Evolutionary conservation across 2,113 vertebrate species (phyloP).

Genomic region (Pardalotus punctatus): DNA sequence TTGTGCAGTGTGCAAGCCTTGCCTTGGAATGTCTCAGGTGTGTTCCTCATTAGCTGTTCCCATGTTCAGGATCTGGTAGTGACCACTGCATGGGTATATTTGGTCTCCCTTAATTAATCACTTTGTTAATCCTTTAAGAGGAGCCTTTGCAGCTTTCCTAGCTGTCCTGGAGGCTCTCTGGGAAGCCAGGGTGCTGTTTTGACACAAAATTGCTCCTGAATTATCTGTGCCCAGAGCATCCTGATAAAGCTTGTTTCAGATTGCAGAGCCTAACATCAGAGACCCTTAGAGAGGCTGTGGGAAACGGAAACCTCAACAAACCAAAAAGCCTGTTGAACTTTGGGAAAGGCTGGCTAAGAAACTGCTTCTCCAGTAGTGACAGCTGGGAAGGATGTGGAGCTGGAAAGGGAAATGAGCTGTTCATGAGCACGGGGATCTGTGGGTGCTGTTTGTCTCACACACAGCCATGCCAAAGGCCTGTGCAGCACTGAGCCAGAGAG

Average conservation of each 20-base stretch:
- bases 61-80: background rate
- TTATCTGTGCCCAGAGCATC: background rate
- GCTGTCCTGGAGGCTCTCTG: background rate
- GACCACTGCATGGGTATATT: background rate
- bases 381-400: background rate
- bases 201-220: background rate
- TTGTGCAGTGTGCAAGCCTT: background rate
- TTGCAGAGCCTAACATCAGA: background rate
- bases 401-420: background rate
- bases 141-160: background rate
- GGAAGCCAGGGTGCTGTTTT: background rate
- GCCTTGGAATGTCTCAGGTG: background rate
- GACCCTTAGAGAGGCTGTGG: background rate
- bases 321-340: background rate
- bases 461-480: accelerated
- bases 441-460: background rate
- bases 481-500: background rate
- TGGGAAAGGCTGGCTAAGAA: background rate
- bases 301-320: background rate
- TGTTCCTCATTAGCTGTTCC: background rate
- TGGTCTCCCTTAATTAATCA: background rate
- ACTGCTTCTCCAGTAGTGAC: background rate
- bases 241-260: background rate
- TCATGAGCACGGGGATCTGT: background rate
- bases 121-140: background rate